These are phyloP conservation scores for Sakesphorus luctuosus DNA, from an alignment of 2,113 vertebrate genomes.

Conservation along the genomic window DNA sequence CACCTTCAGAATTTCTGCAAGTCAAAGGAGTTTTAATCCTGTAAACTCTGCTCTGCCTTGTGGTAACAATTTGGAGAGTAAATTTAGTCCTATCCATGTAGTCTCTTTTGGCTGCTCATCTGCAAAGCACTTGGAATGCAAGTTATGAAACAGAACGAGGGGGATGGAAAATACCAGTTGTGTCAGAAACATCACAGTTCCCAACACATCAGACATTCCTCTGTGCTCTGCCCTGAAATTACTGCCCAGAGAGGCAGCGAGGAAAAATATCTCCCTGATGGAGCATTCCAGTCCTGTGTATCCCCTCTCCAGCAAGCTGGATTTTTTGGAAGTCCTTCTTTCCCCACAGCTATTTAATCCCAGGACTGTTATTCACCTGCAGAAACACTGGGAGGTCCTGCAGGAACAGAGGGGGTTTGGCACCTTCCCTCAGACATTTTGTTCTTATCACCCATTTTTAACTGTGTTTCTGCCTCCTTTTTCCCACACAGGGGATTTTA, in stretches of 20 bases:
- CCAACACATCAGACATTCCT: neutral
- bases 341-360: neutral
- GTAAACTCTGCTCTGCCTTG: neutral
- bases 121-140: conserved; percentile 17
- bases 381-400: neutral
- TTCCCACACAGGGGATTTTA: neutral
- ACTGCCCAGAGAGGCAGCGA: neutral
- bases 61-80: neutral
- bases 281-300: neutral
- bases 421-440: neutral
- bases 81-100: neutral
- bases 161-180: neutral
- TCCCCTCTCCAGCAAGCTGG: neutral
- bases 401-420: neutral
- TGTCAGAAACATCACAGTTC: neutral
- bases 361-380: neutral
- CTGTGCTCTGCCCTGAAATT: neutral
- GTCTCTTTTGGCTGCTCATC: neutral
- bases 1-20: neutral
- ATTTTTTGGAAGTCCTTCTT: neutral
- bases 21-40: neutral
- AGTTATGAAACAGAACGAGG: neutral
- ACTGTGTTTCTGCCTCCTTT: neutral
- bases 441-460: neutral
- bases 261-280: neutral